Evolutionary conservation across 35 echinoderm and acorn worm species (phyloP).

Genomic region (Diadema setosum): DNA sequence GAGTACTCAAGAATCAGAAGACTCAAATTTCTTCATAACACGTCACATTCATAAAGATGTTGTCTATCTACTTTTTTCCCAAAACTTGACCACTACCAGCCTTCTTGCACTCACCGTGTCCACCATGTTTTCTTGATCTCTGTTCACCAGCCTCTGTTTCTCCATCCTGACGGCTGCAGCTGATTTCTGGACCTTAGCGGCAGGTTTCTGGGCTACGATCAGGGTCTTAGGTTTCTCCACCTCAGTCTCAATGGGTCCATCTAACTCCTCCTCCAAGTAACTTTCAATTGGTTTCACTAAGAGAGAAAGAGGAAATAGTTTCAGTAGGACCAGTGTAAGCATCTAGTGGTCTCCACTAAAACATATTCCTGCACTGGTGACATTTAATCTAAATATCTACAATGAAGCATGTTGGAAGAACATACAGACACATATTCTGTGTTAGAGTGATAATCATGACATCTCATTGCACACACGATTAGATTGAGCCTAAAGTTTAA

Average conservation of each 20-base stretch:
- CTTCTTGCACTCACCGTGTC: slow-evolving; percentile 36
- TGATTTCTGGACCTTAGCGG: slow-evolving; percentile 38
- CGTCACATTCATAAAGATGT: too few relatives aligned
- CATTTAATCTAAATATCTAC: too few relatives aligned
- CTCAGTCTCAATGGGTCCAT: slow-evolving; percentile 24
- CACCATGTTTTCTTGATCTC: slow-evolving; percentile 8
- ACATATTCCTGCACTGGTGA: neutral
- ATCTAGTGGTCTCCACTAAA: too few relatives aligned
- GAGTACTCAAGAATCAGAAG: too few relatives aligned
- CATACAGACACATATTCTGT: too few relatives aligned
- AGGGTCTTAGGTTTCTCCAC: neutral
- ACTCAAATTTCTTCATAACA: too few relatives aligned
- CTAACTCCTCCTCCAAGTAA: slow-evolving; percentile 34
- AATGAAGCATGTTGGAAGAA: too few relatives aligned
- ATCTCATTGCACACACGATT: too few relatives aligned
- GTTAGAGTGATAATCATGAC: too few relatives aligned
- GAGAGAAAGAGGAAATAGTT: neutral
- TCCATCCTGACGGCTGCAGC: neutral
- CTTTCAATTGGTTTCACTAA: slow-evolving; percentile 80
- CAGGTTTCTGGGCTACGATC: slow-evolving; percentile 2
- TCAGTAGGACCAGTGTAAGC: neutral
- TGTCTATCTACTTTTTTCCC: too few relatives aligned
- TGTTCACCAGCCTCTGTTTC: neutral
- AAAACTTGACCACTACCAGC: too few relatives aligned
- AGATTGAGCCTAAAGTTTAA: too few relatives aligned